Conservation (phyloP, 2,888 invertebrate genomes). For the Melanchra persicariae region DNA sequence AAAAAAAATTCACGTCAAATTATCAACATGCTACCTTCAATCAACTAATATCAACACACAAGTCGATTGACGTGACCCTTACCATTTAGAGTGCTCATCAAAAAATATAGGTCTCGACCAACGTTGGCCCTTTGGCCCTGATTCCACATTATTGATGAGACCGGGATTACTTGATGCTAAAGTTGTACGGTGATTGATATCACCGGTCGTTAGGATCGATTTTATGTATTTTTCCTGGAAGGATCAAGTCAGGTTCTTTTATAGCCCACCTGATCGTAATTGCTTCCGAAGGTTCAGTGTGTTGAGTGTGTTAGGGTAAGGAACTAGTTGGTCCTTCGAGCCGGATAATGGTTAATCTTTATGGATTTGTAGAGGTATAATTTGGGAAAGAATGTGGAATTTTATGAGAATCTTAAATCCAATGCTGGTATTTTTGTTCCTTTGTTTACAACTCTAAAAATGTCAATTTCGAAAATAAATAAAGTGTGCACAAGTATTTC, state of each 20-base stretch:
- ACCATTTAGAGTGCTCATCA: conserved; percentile 44
- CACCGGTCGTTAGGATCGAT: conserved; percentile 64
- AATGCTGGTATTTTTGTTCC: background rate
- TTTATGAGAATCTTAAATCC: background rate
- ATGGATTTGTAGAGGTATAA: background rate
- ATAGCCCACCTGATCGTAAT: conserved; percentile 61
- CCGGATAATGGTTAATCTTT: conserved; percentile 12
- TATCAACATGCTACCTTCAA: background rate
- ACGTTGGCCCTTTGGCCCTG: conserved; percentile 57
- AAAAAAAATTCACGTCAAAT: background rate
- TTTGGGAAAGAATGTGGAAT: background rate
- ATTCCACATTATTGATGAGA: conserved; percentile 71
- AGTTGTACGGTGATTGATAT: conserved; percentile 69
- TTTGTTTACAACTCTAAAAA: background rate
- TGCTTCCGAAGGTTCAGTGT: conserved; percentile 56
- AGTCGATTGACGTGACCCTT: conserved; percentile 2
- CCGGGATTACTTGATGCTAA: conserved; percentile 62
- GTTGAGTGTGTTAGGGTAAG: conserved; percentile 13
- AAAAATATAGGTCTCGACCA: conserved; percentile 43
- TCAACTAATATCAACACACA: conserved; percentile 6
- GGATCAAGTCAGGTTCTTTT: conserved; percentile 63
- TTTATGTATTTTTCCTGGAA: conserved; percentile 66
- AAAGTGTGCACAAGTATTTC: too few species aligned
- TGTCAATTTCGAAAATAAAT: too few species aligned
- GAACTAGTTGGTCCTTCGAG: conserved; percentile 31